Evolutionary conservation across 2,888 invertebrate genomes (phyloP), one percentile per base, ranked within the genome.

Genomic region (Drosophila anceps): DNA sequence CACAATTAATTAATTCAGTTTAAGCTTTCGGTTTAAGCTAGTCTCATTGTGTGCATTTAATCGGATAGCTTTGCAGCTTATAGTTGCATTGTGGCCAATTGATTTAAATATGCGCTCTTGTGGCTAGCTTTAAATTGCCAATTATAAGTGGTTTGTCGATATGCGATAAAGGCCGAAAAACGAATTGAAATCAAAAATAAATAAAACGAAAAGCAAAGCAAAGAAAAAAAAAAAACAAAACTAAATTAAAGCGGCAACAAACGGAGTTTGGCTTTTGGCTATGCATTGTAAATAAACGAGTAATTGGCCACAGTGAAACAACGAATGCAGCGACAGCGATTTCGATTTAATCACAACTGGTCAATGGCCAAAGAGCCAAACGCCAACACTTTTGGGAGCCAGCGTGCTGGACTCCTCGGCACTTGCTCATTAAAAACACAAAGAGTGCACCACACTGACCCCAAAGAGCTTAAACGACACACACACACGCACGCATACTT

Each of bases 381-480:
- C 68, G 84, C 84, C 87, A 87, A 89, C 89, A 84, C 89, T 86
- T 79, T 76, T 81, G 70, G 73, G 51, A 57, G 46, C 18, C 46
- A 35, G 35, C 35, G 46, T 7, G 57, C 48, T 46, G 27, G 35
- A 20, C 57, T 31, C 48, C 60, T n/a, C 39, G 41, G 69, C 84
- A 88, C 84, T 84, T 88, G 84, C 84, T 84, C 84, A 84, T 84
- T 84, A 84, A 88, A 84, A 77, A 62, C 69, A 63, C 69, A 81
- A 77, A 69, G 69, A 79, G 84, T 72, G 84, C 89, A 72, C 82
- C 87, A 74, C 82, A 87, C 73, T 79, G 84, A 84, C 89, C 89
- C 74, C 73, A 87, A 84, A 88, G 84, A 81, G 83, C 85, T 87
- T 82, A 77, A 82, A 62, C 27, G 69, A 44, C 35, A 60, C 58